phyloP scores from a whole-genome alignment of 1,140 invertebrate species.

The fruit fly (Drosophila melanogaster) region DNA sequence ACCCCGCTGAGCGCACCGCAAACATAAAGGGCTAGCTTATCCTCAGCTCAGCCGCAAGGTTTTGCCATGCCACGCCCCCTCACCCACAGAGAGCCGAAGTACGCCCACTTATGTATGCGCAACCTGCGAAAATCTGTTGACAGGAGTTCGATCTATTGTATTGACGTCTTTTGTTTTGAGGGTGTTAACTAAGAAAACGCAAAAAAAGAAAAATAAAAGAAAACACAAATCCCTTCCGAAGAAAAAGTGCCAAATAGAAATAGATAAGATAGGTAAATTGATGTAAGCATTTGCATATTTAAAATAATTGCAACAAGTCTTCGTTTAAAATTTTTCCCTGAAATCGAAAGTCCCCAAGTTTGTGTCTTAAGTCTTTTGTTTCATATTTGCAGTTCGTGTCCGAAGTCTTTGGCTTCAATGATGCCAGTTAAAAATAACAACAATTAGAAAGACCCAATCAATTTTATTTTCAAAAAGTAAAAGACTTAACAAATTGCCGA shows the following conservation, averaged over 20 bases:
- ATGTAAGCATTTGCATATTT: background rate
- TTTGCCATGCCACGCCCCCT: conserved; percentile 27
- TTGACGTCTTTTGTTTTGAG: conserved; percentile 21
- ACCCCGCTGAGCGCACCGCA: conserved; percentile 22
- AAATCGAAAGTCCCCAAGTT: background rate
- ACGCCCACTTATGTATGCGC: conserved; percentile 14
- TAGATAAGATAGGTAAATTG: background rate
- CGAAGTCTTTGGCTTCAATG: background rate
- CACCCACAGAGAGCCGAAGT: background rate
- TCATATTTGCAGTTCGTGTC: background rate
- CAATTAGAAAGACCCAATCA: background rate
- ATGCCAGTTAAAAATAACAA: too few relatives aligned
- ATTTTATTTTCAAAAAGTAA: background rate
- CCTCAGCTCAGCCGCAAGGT: conserved; percentile 22
- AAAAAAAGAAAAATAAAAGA: conserved; percentile 2
- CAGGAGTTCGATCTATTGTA: background rate
- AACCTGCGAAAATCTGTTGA: conserved; percentile 15
- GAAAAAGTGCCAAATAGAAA: background rate
- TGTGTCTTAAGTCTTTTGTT: background rate
- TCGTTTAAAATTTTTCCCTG: too few relatives aligned
- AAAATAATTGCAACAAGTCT: too few relatives aligned
- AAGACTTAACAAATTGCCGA: background rate
- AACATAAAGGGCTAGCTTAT: conserved; percentile 18
- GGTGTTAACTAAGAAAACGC: background rate
- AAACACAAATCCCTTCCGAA: conserved; percentile 17